Evolutionary conservation across 2,113 vertebrate species (phyloP), one percentile per base, ranked within the genome.

Genomic region (Grallaria varia): DNA sequence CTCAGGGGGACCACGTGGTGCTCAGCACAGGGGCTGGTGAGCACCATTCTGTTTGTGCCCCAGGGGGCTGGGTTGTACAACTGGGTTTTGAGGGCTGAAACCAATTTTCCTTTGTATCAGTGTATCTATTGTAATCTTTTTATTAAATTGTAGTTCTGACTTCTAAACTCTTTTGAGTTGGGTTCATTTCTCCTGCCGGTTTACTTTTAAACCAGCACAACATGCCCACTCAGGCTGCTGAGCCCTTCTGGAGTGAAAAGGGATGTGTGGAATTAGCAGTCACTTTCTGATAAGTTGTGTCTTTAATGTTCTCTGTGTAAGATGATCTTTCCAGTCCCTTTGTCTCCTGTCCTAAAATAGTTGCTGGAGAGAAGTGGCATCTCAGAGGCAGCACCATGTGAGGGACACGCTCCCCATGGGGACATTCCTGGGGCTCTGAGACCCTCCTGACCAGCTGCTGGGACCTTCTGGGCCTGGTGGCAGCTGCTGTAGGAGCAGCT

Each of bases 401-500:
- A 58, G 64, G 86, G 42, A 60, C 58, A 66, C 31, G 2, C 6
- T 5, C 6, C 5, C 14, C 37, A 4, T 17, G 39, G 10, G 67
- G 17, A 24, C 4, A 0, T 23, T 18, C 2, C 39, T 21, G 63
- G 10, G 52, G 72, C 63, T 63, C 72, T 13, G 20, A 30, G 69
- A 9, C 12, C 45, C 53, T 24, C 79, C 47, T 76, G 73, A 40
- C 4, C 68, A 74, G 44, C 63, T 2, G 13, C 88, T 84, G 3
- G 1, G 66, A 40, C 74, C 80, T 78, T 30, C 66, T 77, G 37
- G 27, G 79, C 22, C 33, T 31, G 9, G n/a, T 23, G 53, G 69
- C 89, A 83, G 93, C 90, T 83, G 92, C 84, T 59, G 24, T 3
- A 55, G 71, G 13, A 71, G 64, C 95, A 96, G 73, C 10, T 67